Conservation (phyloP, 2,888 invertebrate genomes). For the Stegana nigrithorax region DNA sequence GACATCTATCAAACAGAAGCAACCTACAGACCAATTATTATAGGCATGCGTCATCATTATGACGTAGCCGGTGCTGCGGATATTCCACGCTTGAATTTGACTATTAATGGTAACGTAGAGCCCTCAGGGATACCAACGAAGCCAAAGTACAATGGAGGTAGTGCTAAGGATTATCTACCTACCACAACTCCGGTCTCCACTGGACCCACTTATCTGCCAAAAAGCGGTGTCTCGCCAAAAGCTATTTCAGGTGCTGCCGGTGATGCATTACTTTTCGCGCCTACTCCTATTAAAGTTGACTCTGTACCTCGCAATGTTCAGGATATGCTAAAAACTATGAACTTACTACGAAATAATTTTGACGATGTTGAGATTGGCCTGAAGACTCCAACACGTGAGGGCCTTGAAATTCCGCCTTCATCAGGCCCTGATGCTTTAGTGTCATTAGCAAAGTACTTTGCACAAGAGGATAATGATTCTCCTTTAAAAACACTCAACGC, state of each 20-base stretch:
- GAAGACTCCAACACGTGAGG: conserved; percentile 69
- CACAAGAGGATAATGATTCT: conserved; percentile 69
- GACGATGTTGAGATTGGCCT: conserved; percentile 68
- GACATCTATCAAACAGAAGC: conserved; percentile 35
- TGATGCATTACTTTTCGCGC: conserved; percentile 53
- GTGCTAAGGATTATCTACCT: conserved; percentile 40
- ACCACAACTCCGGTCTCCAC: conserved; percentile 50
- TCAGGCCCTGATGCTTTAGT: conserved; percentile 82
- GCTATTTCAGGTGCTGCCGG: conserved; percentile 44
- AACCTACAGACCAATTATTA: conserved; percentile 52
- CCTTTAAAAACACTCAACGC: conserved; percentile 39
- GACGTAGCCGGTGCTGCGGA: conserved; percentile 48
- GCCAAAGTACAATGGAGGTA: conserved; percentile 37
- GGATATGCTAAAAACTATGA: conserved; percentile 77
- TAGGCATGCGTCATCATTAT: conserved; percentile 56
- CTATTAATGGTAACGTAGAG: conserved; percentile 36
- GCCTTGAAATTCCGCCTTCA: conserved; percentile 78
- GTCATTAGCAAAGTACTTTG: conserved; percentile 84
- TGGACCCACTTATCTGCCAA: conserved; percentile 64
- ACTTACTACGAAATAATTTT: conserved; percentile 71
- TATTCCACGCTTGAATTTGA: conserved; percentile 26
- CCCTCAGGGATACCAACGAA: conserved; percentile 33
- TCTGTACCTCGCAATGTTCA: conserved; percentile 76
- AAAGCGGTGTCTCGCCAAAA: conserved; percentile 40
- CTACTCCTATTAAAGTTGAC: conserved; percentile 47